Conservation (phyloP, 2,797 vertebrate species). For the Melopsittacus undulatus region DNA sequence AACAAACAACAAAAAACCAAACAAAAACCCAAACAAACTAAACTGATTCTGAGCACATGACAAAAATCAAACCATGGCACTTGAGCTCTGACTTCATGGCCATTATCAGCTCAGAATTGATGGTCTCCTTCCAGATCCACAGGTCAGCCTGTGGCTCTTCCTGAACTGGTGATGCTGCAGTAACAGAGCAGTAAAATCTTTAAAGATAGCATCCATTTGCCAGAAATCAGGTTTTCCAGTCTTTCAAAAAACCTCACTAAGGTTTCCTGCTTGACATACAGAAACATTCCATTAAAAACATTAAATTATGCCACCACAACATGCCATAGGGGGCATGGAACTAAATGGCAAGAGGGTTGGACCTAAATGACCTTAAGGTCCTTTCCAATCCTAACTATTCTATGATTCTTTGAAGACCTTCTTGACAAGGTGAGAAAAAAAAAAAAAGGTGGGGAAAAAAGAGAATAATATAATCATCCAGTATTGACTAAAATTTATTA, state of each 20-base stretch:
- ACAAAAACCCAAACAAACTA: not conserved
- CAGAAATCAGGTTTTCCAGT: not conserved
- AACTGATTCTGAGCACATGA: not conserved
- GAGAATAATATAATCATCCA: not conserved
- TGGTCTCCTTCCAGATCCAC: not conserved
- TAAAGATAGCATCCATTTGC: not conserved
- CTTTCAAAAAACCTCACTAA: not conserved
- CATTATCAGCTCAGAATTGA: not conserved
- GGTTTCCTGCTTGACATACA: not conserved
- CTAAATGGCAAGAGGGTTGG: not conserved
- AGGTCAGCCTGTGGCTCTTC: not conserved
- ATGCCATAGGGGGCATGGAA: not conserved
- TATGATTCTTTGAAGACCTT: not conserved
- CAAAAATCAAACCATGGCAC: not conserved
- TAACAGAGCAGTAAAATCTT: not conserved
- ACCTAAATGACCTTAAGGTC: not conserved
- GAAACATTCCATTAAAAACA: not conserved
- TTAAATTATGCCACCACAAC: not conserved
- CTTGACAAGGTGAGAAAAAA: not conserved
- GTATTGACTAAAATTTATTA: not conserved
- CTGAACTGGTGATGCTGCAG: not conserved
- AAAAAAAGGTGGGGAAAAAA: too few relatives aligned
- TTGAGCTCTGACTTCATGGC: not conserved
- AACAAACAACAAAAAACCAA: rapidly evolving
- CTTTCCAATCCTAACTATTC: not conserved